These are phyloP conservation scores for Tiliqua scincoides DNA, from an alignment of 2,113 vertebrate genomes.

Conservation along the genomic window DNA sequence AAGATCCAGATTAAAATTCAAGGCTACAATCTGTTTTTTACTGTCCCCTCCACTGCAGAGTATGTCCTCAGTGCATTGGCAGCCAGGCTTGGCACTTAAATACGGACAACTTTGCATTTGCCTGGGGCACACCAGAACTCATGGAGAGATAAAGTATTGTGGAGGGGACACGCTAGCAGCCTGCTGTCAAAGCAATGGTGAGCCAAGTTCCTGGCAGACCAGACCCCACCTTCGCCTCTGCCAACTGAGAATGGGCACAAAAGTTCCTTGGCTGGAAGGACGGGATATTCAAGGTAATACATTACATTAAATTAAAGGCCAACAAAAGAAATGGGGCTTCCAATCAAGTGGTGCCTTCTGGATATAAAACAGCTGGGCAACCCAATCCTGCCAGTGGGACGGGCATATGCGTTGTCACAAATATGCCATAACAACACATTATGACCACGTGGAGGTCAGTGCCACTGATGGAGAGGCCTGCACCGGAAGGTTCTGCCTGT, in stretches of 20 bases:
- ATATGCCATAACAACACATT: too few relatives aligned
- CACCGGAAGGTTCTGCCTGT: too few relatives aligned
- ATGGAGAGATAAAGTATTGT: background rate
- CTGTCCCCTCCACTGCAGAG: background rate
- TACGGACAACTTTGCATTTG: background rate
- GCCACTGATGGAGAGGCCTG: too few relatives aligned
- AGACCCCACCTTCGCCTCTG: background rate
- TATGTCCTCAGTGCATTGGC: background rate
- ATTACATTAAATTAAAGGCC: background rate
- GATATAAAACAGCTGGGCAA: too few relatives aligned
- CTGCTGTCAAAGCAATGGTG: background rate
- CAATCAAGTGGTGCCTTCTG: background rate
- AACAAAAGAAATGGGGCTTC: background rate
- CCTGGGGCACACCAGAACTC: background rate
- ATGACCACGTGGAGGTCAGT: too few relatives aligned
- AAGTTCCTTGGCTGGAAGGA: background rate
- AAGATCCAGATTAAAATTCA: conserved; percentile 31
- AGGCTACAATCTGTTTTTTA: conserved; percentile 22
- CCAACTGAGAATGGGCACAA: background rate
- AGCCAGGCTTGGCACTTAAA: background rate
- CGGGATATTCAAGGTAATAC: background rate
- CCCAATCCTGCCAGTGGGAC: too few relatives aligned
- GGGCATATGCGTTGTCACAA: too few relatives aligned
- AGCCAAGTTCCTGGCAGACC: background rate
- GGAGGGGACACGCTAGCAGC: background rate